Evolutionary conservation across 2,888 invertebrate species (phyloP).

Genomic region (Agrotis clavis): DNA sequence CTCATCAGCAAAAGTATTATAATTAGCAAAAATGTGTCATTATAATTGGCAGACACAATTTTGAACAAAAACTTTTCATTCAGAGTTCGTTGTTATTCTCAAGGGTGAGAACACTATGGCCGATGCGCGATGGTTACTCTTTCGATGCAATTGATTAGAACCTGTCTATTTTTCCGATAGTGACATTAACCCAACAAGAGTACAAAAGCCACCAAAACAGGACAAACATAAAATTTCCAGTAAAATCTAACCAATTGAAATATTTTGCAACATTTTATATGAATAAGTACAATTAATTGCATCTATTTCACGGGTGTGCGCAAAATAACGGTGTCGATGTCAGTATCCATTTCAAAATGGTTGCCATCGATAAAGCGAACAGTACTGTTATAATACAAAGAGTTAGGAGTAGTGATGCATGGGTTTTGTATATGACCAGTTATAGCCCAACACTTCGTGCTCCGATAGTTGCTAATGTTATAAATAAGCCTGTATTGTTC

Average conservation of each 20-base stretch:
- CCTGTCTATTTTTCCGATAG: not conserved
- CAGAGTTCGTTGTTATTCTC: too few species aligned
- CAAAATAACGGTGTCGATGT: conserved; percentile 82
- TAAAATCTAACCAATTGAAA: conserved; percentile 38
- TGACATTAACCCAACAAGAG: not conserved
- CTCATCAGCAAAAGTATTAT: too few species aligned
- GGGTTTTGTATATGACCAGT: conserved; percentile 57
- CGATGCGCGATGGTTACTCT: too few species aligned
- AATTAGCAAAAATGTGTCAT: conserved; percentile 10
- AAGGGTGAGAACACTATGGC: too few species aligned
- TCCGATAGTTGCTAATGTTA: conserved; percentile 64
- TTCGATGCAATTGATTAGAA: too few species aligned
- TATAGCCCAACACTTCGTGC: conserved; percentile 57
- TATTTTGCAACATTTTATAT: conserved; percentile 54
- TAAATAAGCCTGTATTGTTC: conserved; percentile 59
- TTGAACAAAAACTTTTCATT: not conserved
- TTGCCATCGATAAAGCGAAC: conserved; percentile 78
- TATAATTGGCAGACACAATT: not conserved
- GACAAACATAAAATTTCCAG: conserved; percentile 18
- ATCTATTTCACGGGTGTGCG: conserved; percentile 80
- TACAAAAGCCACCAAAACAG: conserved; percentile 8
- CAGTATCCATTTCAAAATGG: conserved; percentile 81
- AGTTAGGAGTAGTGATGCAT: conserved; percentile 58
- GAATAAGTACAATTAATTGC: conserved; percentile 72
- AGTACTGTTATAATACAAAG: conserved; percentile 74